Conservation (phyloP, 2,888 invertebrate species). For the Cremastinae sp. region DNA sequence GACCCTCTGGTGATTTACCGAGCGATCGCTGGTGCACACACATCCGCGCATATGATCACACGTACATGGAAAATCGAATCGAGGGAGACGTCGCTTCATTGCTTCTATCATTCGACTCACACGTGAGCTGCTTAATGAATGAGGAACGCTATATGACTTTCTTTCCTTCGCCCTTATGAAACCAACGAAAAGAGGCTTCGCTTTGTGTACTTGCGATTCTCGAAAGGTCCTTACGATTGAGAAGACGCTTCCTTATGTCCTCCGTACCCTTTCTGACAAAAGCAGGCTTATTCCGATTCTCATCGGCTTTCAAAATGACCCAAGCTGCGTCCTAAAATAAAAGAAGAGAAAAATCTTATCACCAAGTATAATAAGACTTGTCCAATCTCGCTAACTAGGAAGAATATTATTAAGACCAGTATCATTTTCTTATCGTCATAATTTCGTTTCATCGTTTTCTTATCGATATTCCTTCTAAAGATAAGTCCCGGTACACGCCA, state of each 20-base stretch:
- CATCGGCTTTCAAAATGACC: constrained; percentile 31
- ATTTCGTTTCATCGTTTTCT: neutral
- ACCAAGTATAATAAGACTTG: neutral
- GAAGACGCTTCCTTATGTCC: constrained; percentile 23
- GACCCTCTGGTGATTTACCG: constrained; percentile 55
- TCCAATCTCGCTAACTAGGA: neutral
- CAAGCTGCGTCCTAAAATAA: constrained; percentile 2
- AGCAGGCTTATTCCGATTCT: constrained; percentile 42
- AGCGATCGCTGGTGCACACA: constrained; percentile 37
- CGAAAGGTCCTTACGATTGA: constrained; percentile 20
- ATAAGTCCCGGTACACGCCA: neutral
- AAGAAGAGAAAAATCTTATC: constrained; percentile 29
- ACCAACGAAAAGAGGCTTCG: constrained; percentile 28
- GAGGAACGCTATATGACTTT: constrained; percentile 25
- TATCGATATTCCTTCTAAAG: too few relatives aligned
- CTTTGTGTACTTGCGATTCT: constrained; percentile 39
- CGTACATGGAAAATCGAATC: constrained; percentile 35
- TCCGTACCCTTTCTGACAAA: constrained; percentile 23
- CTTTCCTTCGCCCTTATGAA: constrained; percentile 15
- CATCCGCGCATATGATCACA: too few relatives aligned
- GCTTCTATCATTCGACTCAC: constrained; percentile 31
- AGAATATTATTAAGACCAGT: neutral
- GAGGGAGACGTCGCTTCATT: constrained; percentile 21
- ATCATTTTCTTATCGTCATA: neutral
- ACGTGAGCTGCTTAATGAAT: constrained; percentile 46